Base-by-base conservation (phyloP, 1,140 invertebrate species). In the Zaprionus taronus region DNA sequence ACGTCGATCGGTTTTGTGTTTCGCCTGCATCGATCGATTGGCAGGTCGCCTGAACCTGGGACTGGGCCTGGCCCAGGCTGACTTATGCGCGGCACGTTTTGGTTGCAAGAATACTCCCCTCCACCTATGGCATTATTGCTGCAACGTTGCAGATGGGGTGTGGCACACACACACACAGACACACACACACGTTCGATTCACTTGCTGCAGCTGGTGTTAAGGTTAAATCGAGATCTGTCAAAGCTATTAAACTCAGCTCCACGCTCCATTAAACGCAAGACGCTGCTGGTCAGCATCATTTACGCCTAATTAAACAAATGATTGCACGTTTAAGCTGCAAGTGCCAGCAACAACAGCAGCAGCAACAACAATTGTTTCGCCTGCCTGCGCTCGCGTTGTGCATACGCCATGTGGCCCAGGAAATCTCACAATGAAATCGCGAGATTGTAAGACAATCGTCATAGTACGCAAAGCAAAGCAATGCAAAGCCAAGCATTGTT, bases 271-370 rank as follows among this genome's bases (percentile, higher is more conserved):
- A 87, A 85, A 80, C 56, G 67, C 63, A 49, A 34, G 26, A 24
- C 61, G 83, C 64, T 38, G 80, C 61, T 73, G 47, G 83, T 72
- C 77, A 66, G 84, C 85, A 71, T 84, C 84, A 84, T 87, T 85
- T 85, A 89, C 85, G 85, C 85, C 81, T 89, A 89, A 89, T 89
- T 89, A 89, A 89, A 81, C 85, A 89, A 89, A 89, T 89, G 90
- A 90, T 82, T 90, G 85, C 66, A 74, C 72, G 60, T 71, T 83
- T 80, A 79, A 81, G 80, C 68, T 83, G 82, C 82, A 79, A 79
- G 76, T 81, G 80, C 67, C 53, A 76, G 38, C 56, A 69, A 49
- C 61, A 81, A 36, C 47, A 73, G 20, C 78, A 67, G 14, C 62
- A 68, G 15, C 22, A 22, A 22, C 38, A 62, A 15, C 53, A 61